phyloP scores from a whole-genome alignment of 2,113 vertebrate species.

The Malurus cyaneus region DNA sequence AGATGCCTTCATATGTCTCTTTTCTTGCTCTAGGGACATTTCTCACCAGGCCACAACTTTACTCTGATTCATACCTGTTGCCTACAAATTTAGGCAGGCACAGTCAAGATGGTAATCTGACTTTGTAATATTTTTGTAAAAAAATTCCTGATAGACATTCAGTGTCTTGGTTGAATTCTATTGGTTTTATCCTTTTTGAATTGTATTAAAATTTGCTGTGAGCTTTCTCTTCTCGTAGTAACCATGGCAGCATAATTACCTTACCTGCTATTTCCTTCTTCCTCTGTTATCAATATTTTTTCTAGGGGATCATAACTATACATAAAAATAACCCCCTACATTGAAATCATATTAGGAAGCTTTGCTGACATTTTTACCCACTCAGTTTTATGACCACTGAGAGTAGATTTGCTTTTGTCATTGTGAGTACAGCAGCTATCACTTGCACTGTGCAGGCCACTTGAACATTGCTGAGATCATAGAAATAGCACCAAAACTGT shows the following conservation, averaged over 20 bases:
- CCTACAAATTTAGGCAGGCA: background rate
- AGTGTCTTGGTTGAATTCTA: background rate
- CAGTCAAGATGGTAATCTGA: background rate
- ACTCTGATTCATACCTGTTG: background rate
- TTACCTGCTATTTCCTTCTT: conserved; percentile 4
- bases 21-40: background rate
- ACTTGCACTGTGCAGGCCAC: background rate
- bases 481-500: background rate
- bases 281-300: background rate
- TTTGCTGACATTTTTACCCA: background rate
- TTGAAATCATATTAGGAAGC: background rate
- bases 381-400: background rate
- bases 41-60: background rate
- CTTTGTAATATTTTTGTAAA: background rate
- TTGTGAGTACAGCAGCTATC: background rate
- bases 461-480: background rate
- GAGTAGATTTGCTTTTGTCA: background rate
- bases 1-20: background rate
- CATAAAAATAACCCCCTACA: background rate
- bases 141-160: background rate
- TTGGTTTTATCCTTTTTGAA: background rate
- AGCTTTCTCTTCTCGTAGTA: background rate
- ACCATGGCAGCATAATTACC: conserved; percentile 41
- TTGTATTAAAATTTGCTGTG: background rate
- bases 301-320: background rate